phyloP scores from a whole-genome alignment of 1,140 invertebrate genomes.

The Philaenus spumarius region DNA sequence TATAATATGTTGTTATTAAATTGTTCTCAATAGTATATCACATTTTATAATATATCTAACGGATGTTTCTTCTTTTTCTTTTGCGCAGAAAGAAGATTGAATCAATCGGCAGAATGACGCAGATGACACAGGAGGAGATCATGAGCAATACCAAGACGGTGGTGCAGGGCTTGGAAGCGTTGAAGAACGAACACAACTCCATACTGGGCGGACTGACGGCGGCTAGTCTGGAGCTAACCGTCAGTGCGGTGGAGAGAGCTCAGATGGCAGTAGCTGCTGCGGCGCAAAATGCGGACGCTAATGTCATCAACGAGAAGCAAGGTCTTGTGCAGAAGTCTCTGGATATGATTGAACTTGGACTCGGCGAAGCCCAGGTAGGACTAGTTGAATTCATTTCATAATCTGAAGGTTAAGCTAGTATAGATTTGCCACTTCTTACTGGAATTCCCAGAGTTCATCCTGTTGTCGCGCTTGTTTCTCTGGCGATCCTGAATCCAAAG shows the following conservation, averaged over 20 bases:
- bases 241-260: conserved; percentile 34
- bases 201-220: conserved; percentile 57
- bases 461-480: no score
- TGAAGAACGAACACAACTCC: conserved; percentile 89
- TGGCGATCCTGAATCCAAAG: no score
- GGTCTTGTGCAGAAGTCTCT: conserved; percentile 87
- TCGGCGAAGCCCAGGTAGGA: conserved; percentile 87
- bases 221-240: conserved; percentile 40
- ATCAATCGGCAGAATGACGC: conserved; percentile 92
- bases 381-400: no score
- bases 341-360: conserved; percentile 91
- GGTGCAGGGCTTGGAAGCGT: conserved; percentile 88
- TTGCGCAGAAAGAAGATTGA: conserved; percentile 66
- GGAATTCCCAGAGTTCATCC: no score
- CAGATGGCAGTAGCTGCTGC: conserved; percentile 29
- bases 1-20: no score
- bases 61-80: no score
- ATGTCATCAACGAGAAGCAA: conserved; percentile 70
- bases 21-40: no score
- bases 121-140: conserved; percentile 98
- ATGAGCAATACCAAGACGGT: conserved; percentile 93
- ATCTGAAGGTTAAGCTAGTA: no score
- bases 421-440: no score
- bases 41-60: no score
- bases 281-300: conserved; percentile 53